Conservation (phyloP, 2,797 vertebrate species). For the Selene dorsalis region DNA sequence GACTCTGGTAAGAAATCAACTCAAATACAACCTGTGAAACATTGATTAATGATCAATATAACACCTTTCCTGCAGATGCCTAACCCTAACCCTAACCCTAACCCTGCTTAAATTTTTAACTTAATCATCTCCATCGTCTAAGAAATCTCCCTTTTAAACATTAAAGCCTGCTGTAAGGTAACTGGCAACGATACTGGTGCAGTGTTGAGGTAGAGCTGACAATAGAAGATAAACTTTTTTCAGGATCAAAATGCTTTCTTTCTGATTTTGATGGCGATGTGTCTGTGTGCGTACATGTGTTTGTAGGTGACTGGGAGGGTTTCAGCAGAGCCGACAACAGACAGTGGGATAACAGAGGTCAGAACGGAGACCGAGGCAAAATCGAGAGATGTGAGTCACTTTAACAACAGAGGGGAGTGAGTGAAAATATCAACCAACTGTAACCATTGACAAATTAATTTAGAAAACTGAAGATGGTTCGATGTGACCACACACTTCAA, state of each 20-base stretch:
- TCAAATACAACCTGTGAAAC: background rate
- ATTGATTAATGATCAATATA: background rate
- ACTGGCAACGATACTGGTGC: background rate
- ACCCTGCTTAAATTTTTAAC: background rate
- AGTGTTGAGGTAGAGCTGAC: background rate
- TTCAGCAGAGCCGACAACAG: conserved; percentile 18
- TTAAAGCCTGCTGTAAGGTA: background rate
- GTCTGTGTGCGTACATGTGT: conserved; percentile 12
- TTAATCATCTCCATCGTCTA: background rate
- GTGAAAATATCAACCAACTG: background rate
- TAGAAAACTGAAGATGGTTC: background rate
- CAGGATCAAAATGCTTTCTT: background rate
- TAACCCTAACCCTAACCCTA: too few relatives aligned
- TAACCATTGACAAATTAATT: background rate
- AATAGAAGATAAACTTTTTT: conserved; percentile 1
- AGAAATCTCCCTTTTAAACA: too few relatives aligned
- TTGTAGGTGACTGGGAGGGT: conserved; percentile 40
- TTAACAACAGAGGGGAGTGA: background rate
- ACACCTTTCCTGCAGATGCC: background rate
- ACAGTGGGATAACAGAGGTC: conserved; percentile 15
- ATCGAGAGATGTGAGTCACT: conserved; percentile 33
- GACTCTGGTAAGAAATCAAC: conserved; percentile 61
- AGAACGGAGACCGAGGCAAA: conserved; percentile 37
- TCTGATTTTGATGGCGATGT: background rate
- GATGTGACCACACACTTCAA: background rate